phyloP scores from a whole-genome alignment of 23 tunicate species.

The Halocynthia aurantium region DNA sequence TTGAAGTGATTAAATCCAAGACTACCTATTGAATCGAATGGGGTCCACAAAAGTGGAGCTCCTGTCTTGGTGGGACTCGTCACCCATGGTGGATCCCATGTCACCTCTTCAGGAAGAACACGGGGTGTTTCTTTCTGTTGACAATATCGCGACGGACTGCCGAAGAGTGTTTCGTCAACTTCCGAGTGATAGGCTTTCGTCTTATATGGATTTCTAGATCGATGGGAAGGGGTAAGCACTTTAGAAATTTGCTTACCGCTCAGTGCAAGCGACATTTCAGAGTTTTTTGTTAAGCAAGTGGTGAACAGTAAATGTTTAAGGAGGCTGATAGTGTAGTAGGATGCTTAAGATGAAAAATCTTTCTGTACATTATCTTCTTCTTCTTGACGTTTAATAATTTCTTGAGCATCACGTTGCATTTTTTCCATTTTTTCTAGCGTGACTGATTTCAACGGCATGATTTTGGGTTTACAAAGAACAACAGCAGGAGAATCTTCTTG shows the following conservation, averaged over 20 bases:
- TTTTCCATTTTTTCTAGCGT: conserved; percentile 86
- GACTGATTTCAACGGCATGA: conserved; percentile 89
- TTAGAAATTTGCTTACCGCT: too few species aligned
- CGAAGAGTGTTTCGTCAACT: conserved; percentile 92
- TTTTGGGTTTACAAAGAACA: conserved; percentile 88
- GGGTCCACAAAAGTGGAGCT: conserved; percentile 85
- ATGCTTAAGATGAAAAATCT: too few species aligned
- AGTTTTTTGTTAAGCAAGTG: too few species aligned
- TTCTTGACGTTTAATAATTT: conserved; percentile 46
- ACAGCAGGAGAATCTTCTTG: conserved; percentile 77
- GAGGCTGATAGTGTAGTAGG: too few species aligned
- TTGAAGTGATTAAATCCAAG: too few species aligned
- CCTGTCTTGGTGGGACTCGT: conserved; percentile 71
- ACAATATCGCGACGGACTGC: conserved; percentile 53
- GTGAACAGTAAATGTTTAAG: too few species aligned
- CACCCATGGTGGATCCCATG: conserved; percentile 98
- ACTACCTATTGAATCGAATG: conserved; percentile 37
- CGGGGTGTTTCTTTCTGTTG: conserved; percentile 72
- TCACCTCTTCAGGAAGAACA: conserved; percentile 31
- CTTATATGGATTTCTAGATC: conserved; percentile 27
- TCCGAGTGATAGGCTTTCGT: conserved; percentile 60
- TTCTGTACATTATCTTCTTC: conserved; percentile 9
- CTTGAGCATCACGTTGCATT: conserved; percentile 72
- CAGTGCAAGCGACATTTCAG: too few species aligned
- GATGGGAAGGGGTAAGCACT: too few species aligned